Conservation (phyloP, 2,113 vertebrate genomes). For the Gila orcuttii region DNA sequence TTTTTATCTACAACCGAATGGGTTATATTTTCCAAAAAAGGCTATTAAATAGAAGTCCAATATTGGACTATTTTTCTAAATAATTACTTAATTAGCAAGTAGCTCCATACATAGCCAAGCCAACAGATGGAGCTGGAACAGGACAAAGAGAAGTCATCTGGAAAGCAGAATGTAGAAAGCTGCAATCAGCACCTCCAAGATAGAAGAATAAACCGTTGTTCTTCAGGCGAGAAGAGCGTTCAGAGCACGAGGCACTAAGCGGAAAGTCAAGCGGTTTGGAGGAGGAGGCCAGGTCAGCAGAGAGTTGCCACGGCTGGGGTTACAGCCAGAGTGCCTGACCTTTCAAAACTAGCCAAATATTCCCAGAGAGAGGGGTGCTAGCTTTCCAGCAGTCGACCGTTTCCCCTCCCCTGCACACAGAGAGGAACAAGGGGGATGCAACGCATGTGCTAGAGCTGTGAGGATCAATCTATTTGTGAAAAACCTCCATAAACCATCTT, state of each 20-base stretch:
- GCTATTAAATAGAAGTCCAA: slow-evolving; percentile 31
- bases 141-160: slow-evolving; percentile 53
- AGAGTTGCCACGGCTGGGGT: slow-evolving; percentile 28
- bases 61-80: slow-evolving; percentile 55
- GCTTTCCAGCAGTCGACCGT: not conserved
- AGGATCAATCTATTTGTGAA: not conserved
- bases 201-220: slow-evolving; percentile 26
- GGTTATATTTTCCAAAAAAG: slow-evolving; percentile 47
- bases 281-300: slow-evolving; percentile 1
- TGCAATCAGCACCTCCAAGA: slow-evolving; percentile 14
- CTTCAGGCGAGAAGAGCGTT: slow-evolving; percentile 34
- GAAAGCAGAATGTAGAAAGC: slow-evolving; percentile 36
- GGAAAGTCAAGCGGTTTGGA: slow-evolving; percentile 6
- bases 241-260: not conserved
- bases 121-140: slow-evolving; percentile 59
- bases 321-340: slow-evolving; percentile 45
- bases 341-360: slow-evolving; percentile 48
- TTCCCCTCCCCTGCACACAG: not conserved
- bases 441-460: not conserved
- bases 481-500: not conserved
- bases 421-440: not conserved
- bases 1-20: slow-evolving; percentile 42
- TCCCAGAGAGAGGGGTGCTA: slow-evolving; percentile 30
- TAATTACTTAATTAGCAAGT: slow-evolving; percentile 56
- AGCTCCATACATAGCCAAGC: slow-evolving; percentile 31